phyloP scores from a whole-genome alignment of 92 coral and sea anemone genomes.

The Pocillopora grandis region DNA sequence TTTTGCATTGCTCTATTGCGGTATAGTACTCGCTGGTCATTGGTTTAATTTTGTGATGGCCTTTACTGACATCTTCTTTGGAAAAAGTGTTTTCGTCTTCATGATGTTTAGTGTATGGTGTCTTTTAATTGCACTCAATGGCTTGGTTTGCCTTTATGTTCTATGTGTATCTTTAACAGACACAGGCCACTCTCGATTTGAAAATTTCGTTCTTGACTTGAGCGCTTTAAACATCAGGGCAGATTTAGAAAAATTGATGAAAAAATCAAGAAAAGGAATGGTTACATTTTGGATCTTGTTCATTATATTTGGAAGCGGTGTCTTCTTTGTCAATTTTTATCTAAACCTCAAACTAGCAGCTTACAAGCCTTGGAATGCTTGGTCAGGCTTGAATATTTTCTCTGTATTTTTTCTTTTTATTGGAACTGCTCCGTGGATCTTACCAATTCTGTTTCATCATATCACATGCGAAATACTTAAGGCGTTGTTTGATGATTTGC shows the following conservation, averaged over 20 bases:
- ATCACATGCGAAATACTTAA: background rate
- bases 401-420: background rate
- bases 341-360: background rate
- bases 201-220: background rate
- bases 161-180: background rate
- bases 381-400: background rate
- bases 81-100: background rate
- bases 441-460: background rate
- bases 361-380: background rate
- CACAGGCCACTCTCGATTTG: background rate
- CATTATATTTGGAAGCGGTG: background rate
- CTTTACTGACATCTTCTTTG: slow-evolving; percentile 1
- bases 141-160: background rate
- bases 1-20: background rate
- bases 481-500: background rate
- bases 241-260: background rate
- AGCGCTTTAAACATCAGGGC: too few relatives aligned
- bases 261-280: background rate
- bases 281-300: background rate
- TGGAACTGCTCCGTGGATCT: background rate
- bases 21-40: background rate
- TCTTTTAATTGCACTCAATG: background rate
- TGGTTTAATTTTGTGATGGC: slow-evolving; percentile 24
- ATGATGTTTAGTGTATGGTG: background rate
- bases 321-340: background rate